Evolutionary conservation across 2,888 invertebrate genomes (phyloP).

Genomic region (Branchipolynoe longqiensis): DNA sequence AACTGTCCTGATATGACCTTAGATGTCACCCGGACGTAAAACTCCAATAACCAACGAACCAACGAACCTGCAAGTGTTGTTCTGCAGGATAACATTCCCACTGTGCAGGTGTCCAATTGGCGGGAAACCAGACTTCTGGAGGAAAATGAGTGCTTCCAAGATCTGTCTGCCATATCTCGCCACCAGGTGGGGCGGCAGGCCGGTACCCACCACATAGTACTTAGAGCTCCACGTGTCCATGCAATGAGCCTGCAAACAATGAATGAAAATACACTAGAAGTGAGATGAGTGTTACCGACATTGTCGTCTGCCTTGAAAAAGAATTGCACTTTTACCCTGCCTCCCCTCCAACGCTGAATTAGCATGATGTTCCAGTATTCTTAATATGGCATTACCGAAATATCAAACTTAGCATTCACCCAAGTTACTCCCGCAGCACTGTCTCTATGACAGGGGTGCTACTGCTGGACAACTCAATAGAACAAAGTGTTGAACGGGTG

Average conservation of each 20-base stretch:
- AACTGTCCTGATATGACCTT: too few species aligned
- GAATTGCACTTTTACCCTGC: too few species aligned
- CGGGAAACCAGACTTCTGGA: slow-evolving; percentile 93
- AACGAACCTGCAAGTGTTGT: slow-evolving; percentile 92
- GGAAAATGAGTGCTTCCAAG: slow-evolving; percentile 77
- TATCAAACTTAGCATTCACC: too few species aligned
- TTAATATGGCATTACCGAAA: too few species aligned
- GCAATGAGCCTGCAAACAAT: slow-evolving; percentile 86
- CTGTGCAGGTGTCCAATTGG: slow-evolving; percentile 93
- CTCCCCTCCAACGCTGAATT: too few species aligned
- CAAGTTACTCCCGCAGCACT: too few species aligned
- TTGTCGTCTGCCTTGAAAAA: too few species aligned
- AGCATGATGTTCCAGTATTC: background rate
- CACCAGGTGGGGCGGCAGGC: slow-evolving; percentile 89
- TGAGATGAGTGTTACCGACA: background rate
- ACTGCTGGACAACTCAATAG: too few species aligned
- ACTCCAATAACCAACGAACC: too few species aligned
- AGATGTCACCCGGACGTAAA: too few species aligned
- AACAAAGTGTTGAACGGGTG: too few species aligned
- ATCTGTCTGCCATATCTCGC: slow-evolving; percentile 83
- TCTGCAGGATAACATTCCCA: slow-evolving; percentile 94
- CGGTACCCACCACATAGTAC: slow-evolving; percentile 86
- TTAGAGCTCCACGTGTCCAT: slow-evolving; percentile 90
- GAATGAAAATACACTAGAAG: background rate
- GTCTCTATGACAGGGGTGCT: too few species aligned